A percentile compares a stretch with the other conserved stretches of the same genome.
These are phyloP conservation scores for Trematocara zebra DNA, from an alignment of 2,113 vertebrate species.

Conservation along the genomic window DNA sequence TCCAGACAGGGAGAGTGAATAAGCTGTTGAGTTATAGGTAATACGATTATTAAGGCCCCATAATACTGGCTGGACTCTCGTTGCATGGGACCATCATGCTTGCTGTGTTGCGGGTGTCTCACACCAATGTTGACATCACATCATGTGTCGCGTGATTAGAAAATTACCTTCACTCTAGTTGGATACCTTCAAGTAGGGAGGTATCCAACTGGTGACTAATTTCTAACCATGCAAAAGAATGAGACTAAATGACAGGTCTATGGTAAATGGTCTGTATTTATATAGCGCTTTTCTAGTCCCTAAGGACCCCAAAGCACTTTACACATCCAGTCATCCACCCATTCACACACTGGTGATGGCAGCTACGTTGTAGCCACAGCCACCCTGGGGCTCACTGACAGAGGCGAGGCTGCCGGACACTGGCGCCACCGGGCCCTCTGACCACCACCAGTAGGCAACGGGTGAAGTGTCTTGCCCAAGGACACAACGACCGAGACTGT, in stretches of 20 bases:
- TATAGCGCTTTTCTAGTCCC: background rate
- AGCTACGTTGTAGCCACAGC: background rate
- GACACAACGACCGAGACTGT: rapidly evolving
- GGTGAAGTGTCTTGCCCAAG: background rate
- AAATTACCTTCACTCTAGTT: background rate
- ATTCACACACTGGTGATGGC: background rate
- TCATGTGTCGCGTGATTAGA: background rate
- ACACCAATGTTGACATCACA: background rate
- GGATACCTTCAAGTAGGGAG: background rate
- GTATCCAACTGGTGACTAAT: background rate
- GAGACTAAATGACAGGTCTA: background rate
- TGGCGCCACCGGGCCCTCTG: background rate
- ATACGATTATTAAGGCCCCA: background rate
- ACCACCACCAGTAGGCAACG: background rate
- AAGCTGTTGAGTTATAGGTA: background rate
- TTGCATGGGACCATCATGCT: background rate
- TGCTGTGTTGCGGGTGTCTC: background rate
- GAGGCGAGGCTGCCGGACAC: rapidly evolving
- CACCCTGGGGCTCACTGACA: background rate
- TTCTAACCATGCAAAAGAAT: background rate
- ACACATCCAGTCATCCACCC: background rate
- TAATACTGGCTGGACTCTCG: background rate
- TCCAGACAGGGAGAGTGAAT: background rate
- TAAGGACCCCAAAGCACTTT: background rate
- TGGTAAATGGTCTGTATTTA: rapidly evolving